phyloP scores from a whole-genome alignment of 1,140 invertebrate genomes.

The Nebria ingens region DNA sequence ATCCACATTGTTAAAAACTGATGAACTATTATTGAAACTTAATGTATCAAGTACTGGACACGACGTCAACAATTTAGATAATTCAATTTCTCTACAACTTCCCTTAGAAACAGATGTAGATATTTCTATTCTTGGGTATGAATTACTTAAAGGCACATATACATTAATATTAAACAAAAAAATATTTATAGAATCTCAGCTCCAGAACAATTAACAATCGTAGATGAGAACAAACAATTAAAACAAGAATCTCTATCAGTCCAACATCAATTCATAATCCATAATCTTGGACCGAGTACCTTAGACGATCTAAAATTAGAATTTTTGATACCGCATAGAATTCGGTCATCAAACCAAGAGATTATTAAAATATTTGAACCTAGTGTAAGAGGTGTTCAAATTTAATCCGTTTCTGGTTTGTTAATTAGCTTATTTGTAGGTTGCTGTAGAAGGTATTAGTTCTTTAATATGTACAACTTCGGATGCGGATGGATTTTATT shows the following conservation, averaged over 20 bases:
- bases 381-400: too few species aligned
- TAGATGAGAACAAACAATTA: not conserved
- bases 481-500: too few species aligned
- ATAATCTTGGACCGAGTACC: conserved; percentile 2
- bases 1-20: not conserved
- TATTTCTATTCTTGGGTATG: not conserved
- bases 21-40: not conserved
- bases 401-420: too few species aligned
- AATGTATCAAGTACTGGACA: not conserved
- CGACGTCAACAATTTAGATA: not conserved
- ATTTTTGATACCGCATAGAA: not conserved
- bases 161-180: not conserved
- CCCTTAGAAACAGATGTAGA: not conserved
- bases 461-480: too few species aligned
- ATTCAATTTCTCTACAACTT: not conserved
- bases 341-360: not conserved
- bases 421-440: too few species aligned
- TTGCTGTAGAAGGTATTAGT: too few species aligned
- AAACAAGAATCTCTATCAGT: not conserved
- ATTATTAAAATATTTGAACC: not conserved
- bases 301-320: not conserved
- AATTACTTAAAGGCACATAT: not conserved
- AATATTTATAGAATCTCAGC: not conserved
- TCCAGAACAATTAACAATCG: not conserved
- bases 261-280: not conserved